Conservation (phyloP, 2,113 vertebrate species). For the Phocoena sinus region DNA sequence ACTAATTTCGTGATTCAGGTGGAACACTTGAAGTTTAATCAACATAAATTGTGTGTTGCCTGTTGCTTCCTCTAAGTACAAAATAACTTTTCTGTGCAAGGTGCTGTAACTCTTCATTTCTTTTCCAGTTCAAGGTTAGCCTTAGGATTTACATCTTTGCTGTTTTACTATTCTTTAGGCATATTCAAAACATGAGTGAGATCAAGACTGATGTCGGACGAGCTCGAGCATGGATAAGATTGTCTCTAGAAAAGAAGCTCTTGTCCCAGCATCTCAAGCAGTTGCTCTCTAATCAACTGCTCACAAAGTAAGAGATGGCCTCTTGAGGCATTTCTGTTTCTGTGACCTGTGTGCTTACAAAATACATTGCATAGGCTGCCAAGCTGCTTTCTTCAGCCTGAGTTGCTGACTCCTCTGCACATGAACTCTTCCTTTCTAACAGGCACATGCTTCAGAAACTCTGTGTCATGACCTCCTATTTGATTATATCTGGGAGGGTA, state of each 20-base stretch:
- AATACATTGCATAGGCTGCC: neutral
- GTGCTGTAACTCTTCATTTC: neutral
- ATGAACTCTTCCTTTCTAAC: neutral
- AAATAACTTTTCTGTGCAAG: neutral
- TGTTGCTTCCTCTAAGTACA: neutral
- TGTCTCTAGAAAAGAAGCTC: conserved; percentile 97
- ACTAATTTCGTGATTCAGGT: neutral
- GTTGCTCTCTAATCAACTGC: conserved; percentile 88
- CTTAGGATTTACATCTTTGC: neutral
- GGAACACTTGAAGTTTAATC: neutral
- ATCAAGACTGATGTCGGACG: conserved; percentile 95
- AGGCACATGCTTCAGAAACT: neutral
- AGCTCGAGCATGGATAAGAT: conserved; percentile 94
- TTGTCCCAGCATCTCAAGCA: conserved; percentile 97
- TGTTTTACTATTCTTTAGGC: conserved; percentile 78
- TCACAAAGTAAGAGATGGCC: conserved; percentile 85
- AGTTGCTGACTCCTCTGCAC: neutral
- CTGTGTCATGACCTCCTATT: neutral
- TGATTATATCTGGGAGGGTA: neutral
- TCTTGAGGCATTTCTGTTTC: neutral
- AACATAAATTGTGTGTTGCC: neutral
- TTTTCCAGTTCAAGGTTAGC: neutral
- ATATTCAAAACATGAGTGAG: conserved; percentile 94
- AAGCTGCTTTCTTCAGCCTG: neutral
- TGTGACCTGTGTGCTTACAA: neutral